Base-by-base conservation (phyloP, 2,113 vertebrate genomes). In the Acanthochromis polyacanthus region DNA sequence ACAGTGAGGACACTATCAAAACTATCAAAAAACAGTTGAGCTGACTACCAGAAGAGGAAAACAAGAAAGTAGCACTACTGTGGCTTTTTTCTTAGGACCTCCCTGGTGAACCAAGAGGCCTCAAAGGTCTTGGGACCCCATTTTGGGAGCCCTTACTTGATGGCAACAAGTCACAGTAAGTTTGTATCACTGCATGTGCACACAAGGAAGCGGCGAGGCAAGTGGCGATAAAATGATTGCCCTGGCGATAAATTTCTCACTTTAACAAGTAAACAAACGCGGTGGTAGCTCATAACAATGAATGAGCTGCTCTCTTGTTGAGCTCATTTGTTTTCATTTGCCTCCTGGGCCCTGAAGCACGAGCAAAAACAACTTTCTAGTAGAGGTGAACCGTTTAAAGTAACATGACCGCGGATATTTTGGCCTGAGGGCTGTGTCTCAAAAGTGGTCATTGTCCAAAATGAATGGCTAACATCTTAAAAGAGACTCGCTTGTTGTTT, bases 311-410 rank as follows among this genome's bases (percentile, higher is more conserved):
- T 80, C 78, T 76, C 40, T 78, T 16, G 81, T 85, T 84, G 87
- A 88, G 81, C 81, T 88, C 78, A 75, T 86, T 89, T 81, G 87
- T 84, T 92, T 87, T 86, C 82, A 75, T 89, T 86, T 61, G 70
- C 57, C 80, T 78, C 55, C 40, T 38, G 78, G 76, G 74, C 63
- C 62, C 71, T 45, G 22, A 80, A 91, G 61, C 48, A 67, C 8
- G 11, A 62, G 61, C 40, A 46, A 43, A 75, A 86, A 78, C 65
- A 76, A 71, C 78, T 88, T 90, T 80, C 45, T 62, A 48, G 78
- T 46, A 62, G 74, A 82, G 81, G 53, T 46, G 71, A 80, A 71
- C 40, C 57, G 48, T 70, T 81, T 60, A 65, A 83, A 78, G 80
- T 62, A 77, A 69, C 68, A 55, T 53, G 80, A 50, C 32, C 78